Evolutionary conservation across 1,140 invertebrate species (phyloP).

Genomic region (Hesperophylax magnus): DNA sequence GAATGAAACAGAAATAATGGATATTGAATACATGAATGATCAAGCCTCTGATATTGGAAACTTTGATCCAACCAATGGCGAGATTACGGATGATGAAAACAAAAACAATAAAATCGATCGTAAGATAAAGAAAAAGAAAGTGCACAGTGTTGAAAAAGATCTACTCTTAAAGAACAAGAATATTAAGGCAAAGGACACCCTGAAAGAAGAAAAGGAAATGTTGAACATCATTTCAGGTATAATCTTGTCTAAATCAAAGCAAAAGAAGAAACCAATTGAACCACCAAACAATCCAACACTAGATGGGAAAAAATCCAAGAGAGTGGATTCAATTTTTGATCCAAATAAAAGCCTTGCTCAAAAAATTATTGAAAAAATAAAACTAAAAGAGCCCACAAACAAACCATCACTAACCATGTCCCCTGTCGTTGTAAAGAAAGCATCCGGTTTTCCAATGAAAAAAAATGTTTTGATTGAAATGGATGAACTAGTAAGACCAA

Average conservation of each 20-base stretch:
- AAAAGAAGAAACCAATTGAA: background rate
- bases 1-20: constrained; percentile 10
- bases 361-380: constrained; percentile 43
- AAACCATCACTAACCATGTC: background rate
- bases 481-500: background rate
- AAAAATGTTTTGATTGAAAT: constrained; percentile 22
- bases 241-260: constrained; percentile 13
- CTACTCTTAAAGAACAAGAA: background rate
- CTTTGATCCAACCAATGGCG: background rate
- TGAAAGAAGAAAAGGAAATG: constrained; percentile 32
- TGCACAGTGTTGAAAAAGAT: background rate
- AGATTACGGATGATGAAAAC: background rate
- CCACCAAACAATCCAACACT: background rate
- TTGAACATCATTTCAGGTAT: constrained; percentile 34
- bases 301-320: background rate
- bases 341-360: constrained; percentile 27
- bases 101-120: background rate
- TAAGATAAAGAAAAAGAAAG: background rate
- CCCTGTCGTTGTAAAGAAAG: background rate
- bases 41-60: background rate
- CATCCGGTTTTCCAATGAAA: background rate
- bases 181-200: constrained; percentile 27
- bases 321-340: constrained; percentile 28
- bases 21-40: constrained; percentile 1
- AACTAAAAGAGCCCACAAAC: constrained; percentile 3